Evolutionary conservation across 1,140 invertebrate genomes (phyloP), one percentile per base, ranked within the genome.

Genomic region (Cecropterus lyciades): DNA sequence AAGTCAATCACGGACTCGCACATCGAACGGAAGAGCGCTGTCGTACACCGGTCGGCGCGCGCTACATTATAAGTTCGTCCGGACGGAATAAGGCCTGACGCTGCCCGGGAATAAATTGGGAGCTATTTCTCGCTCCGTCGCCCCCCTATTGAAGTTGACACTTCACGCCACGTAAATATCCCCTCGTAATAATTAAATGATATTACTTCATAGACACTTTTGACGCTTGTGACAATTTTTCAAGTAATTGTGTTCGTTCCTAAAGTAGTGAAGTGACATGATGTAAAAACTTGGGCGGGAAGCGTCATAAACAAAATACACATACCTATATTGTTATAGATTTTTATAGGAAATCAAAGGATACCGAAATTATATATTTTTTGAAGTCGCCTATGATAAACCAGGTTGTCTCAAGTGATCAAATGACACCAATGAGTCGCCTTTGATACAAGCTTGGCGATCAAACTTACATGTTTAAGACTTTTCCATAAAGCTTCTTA

Each of bases 71-170:
- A n/a, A n/a, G n/a, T n/a, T n/a, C n/a, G n/a, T n/a, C n/a, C n/a
- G n/a, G n/a, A n/a, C n/a, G n/a, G n/a, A n/a, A n/a, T n/a, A n/a
- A n/a, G n/a, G n/a, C 57, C 67, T 65, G 52, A 56, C 60, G 59
- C 42, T 48, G 46, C 46, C 45, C 62, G 43, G 72, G 72, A 70
- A 75, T 75, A 72, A 75, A 75, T 72, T 75, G 70, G 57, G 57
- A 27, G 45, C 46, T 42, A 60, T 60, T 60, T 60, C 43, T 24
- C 57, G 57, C 57, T 48, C 57, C 57, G 57, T 60, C 57, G 57
- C 57, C 27, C 43, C 27, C 43, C 57, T 37, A 60, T 60, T 48
- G 57, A 60, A 24, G 57, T 60, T 60, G 43, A 60, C 57, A 60
- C 57, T 60, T 27, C 43, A 30, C 43, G 57, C 57, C 57, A 48